Evolutionary conservation across 2,113 vertebrate genomes (phyloP).

Genomic region (Chrysemys picta): DNA sequence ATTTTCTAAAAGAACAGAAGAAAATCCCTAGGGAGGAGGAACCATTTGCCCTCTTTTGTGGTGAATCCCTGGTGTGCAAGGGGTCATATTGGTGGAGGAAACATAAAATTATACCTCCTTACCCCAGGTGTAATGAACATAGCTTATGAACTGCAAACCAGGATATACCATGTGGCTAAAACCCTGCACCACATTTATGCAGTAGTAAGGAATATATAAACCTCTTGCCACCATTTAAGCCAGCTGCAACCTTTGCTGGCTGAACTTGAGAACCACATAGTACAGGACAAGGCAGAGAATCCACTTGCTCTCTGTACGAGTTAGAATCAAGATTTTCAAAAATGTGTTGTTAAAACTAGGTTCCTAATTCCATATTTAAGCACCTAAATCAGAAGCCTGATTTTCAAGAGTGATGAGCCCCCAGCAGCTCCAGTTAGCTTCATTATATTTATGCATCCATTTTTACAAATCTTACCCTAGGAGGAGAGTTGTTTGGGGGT

Average conservation of each 20-base stretch:
- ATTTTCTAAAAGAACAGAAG: neutral
- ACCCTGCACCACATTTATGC: neutral
- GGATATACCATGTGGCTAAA: neutral
- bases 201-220: neutral
- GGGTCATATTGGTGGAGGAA: neutral
- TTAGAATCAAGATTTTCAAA: neutral
- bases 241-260: neutral
- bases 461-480: neutral
- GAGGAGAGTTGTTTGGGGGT: neutral
- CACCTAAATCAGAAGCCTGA: neutral
- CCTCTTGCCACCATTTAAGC: neutral
- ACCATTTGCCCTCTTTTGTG: neutral
- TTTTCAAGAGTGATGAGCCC: neutral
- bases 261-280: neutral
- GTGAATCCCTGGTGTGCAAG: neutral
- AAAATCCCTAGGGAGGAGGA: neutral
- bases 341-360: neutral
- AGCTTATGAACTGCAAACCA: neutral
- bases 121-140: neutral
- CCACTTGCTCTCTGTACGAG: neutral
- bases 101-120: neutral
- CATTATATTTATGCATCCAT: neutral
- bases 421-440: neutral
- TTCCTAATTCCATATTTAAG: neutral
- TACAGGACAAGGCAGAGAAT: neutral